phyloP scores from a whole-genome alignment of 2,797 vertebrate genomes.

The Tenualosa ilisha region DNA sequence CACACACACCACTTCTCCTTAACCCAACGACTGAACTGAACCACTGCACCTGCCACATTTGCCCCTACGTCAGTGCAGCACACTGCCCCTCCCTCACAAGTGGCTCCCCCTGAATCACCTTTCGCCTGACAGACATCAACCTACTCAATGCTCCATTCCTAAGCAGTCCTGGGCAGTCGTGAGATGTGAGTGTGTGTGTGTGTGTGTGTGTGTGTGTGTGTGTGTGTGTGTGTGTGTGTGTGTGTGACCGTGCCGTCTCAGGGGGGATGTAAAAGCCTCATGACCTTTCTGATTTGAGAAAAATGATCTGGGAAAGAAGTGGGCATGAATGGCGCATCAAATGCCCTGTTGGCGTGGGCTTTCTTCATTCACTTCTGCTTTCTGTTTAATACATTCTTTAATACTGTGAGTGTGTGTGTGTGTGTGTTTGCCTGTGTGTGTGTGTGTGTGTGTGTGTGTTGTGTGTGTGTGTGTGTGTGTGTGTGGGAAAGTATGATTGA shows the following conservation, averaged over 20 bases:
- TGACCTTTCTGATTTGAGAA: neutral
- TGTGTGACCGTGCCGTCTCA: neutral
- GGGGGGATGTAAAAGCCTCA: neutral
- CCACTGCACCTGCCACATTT: neutral
- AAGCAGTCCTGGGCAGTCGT: too few relatives aligned
- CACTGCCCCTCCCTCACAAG: neutral
- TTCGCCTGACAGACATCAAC: neutral
- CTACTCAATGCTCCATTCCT: too few relatives aligned
- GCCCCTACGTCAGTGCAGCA: neutral
- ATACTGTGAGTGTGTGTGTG: neutral
- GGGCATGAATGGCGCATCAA: neutral
- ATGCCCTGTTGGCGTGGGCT: neutral
- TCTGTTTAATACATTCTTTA: neutral
- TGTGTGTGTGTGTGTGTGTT: neutral
- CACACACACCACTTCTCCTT: neutral
- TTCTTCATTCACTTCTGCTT: neutral
- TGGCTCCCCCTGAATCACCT: neutral
- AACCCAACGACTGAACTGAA: neutral
- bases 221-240: neutral
- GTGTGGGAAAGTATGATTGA: slow-evolving; percentile 21
- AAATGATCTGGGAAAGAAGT: neutral
- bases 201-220: too few relatives aligned
- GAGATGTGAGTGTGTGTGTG: too few relatives aligned
- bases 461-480: neutral
- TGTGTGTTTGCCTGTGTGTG: neutral